phyloP scores from a whole-genome alignment of 1,140 invertebrate species.

The Tribolium madens region DNA sequence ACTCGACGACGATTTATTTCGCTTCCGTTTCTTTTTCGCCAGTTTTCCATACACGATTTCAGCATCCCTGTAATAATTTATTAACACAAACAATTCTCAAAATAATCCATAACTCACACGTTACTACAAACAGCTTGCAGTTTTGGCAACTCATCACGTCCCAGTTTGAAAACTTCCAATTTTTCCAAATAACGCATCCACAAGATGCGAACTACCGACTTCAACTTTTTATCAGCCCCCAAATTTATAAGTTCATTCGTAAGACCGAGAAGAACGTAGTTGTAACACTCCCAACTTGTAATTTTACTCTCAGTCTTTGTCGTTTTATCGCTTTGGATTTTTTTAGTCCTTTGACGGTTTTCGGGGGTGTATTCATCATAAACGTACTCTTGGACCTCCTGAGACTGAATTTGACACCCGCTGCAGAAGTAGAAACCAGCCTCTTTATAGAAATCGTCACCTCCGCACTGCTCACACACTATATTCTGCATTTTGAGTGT shows the following conservation, averaged over 20 bases:
- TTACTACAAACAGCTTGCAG: constrained; percentile 67
- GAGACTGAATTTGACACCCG: constrained; percentile 69
- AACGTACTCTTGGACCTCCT: constrained; percentile 67
- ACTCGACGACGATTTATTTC: constrained; percentile 39
- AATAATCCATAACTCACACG: constrained; percentile 63
- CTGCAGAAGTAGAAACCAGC: constrained; percentile 70
- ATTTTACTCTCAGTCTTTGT: constrained; percentile 62
- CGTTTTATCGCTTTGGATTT: constrained; percentile 46
- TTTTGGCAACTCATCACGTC: constrained; percentile 67
- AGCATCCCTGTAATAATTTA: constrained; percentile 66
- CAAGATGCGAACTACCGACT: constrained; percentile 71
- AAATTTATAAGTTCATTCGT: constrained; percentile 72
- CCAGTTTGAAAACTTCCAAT: constrained; percentile 70
- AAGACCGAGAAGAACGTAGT: constrained; percentile 73
- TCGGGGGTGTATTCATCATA: constrained; percentile 48
- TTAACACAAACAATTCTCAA: constrained; percentile 11
- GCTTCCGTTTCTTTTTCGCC: constrained; percentile 58
- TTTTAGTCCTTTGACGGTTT: constrained; percentile 38
- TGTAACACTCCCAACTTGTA: constrained; percentile 77
- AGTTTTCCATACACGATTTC: constrained; percentile 68
- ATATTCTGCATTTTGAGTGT: constrained; percentile 40
- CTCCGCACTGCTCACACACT: constrained; percentile 66
- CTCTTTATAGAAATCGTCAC: constrained; percentile 66
- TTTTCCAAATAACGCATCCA: constrained; percentile 74
- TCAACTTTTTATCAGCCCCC: constrained; percentile 70